Conservation (phyloP, 2,888 invertebrate genomes). For the Hydraecia micacea region DNA sequence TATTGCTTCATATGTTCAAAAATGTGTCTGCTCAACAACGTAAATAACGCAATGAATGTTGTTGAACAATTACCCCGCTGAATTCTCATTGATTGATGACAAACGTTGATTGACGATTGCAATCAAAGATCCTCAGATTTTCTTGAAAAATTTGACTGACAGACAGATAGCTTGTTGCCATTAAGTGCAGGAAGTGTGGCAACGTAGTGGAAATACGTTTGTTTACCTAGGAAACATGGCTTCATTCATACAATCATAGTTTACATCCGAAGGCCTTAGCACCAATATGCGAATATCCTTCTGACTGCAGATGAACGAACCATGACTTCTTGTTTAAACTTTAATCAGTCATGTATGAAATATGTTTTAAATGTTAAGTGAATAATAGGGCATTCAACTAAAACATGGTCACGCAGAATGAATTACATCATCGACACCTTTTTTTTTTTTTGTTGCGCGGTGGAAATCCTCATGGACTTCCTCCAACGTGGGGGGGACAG, state of each 20-base stretch:
- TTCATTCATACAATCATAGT: constrained; percentile 51
- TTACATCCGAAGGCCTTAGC: constrained; percentile 57
- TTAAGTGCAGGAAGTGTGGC: constrained; percentile 57
- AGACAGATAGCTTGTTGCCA: constrained; percentile 27
- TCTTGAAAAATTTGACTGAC: constrained; percentile 4
- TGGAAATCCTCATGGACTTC: no score
- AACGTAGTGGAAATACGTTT: constrained; percentile 52
- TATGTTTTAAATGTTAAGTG: no score
- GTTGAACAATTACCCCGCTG: no score
- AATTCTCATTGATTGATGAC: no score
- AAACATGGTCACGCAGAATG: background rate
- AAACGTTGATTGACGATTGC: no score
- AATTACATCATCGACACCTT: no score
- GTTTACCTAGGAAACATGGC: constrained; percentile 58
- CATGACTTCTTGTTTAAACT: background rate
- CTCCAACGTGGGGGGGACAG: no score
- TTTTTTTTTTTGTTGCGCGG: no score
- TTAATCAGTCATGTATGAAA: background rate
- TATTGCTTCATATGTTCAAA: no score
- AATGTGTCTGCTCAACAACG: no score
- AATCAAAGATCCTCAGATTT: background rate
- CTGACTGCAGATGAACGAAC: constrained; percentile 6
- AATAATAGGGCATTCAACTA: background rate
- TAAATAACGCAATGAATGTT: no score
- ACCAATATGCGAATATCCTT: constrained; percentile 54